Evolutionary conservation across 1,140 invertebrate genomes (phyloP).

Genomic region (Drosophila setifemur): DNA sequence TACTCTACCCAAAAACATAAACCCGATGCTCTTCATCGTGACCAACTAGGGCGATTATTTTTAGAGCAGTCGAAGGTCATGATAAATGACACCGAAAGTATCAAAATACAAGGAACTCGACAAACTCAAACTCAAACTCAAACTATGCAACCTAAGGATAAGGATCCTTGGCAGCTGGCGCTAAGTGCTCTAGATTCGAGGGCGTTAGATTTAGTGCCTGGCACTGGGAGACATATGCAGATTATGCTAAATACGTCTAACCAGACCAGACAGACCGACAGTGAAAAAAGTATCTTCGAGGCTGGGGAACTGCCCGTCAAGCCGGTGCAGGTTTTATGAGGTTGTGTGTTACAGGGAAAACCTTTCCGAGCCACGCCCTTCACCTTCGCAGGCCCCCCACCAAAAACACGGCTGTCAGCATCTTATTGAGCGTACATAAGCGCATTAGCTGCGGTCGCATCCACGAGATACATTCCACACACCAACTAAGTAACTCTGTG

Average conservation of each 20-base stretch:
- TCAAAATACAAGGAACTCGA: slow-evolving; percentile 54
- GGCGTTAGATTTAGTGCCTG: slow-evolving; percentile 78
- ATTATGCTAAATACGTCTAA: slow-evolving; percentile 43
- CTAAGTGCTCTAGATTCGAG: slow-evolving; percentile 68
- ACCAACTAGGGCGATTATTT: slow-evolving; percentile 47
- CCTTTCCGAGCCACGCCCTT: slow-evolving; percentile 62
- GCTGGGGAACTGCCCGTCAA: slow-evolving; percentile 15
- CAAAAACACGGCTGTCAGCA: slow-evolving; percentile 65
- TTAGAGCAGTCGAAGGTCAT: slow-evolving; percentile 64
- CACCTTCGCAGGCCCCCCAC: slow-evolving; percentile 57
- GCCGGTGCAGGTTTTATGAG: slow-evolving; percentile 59
- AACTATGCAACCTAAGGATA: slow-evolving; percentile 25
- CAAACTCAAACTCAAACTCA: slow-evolving; percentile 8
- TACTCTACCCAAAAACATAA: slow-evolving; percentile 1
- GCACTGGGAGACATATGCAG: slow-evolving; percentile 47
- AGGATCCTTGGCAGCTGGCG: slow-evolving; percentile 68
- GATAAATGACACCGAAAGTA: slow-evolving; percentile 77
- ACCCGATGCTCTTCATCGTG: slow-evolving; percentile 21
- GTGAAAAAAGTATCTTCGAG: neutral
- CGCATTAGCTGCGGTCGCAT: slow-evolving; percentile 73
- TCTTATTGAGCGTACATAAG: slow-evolving; percentile 76
- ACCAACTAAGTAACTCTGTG: slow-evolving; percentile 14
- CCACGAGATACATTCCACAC: slow-evolving; percentile 32
- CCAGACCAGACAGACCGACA: slow-evolving; percentile 16
- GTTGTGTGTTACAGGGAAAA: slow-evolving; percentile 61